Base-by-base conservation (phyloP, 2,888 invertebrate genomes). In the Leptinotarsa juncta region DNA sequence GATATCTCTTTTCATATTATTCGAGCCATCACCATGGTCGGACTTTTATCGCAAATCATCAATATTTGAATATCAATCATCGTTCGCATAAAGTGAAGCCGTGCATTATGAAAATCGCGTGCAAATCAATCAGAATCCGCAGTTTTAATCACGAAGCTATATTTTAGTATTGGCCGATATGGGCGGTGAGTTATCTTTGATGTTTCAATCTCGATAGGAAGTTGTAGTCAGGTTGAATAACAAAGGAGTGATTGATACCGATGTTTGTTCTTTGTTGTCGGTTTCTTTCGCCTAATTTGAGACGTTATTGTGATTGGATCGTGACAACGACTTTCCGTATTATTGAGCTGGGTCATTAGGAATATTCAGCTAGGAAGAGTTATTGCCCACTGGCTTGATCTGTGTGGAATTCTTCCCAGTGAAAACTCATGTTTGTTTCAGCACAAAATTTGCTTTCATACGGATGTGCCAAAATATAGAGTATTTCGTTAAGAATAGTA, bases 31-130 rank as follows among this genome's bases (percentile, higher is more conserved):
- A 62, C 42, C n/a, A 32, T 62, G n/a, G 42, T n/a, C 62, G 18
- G 42, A 42, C 62, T 62, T 42, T 62, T 62, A 62, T 62, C 42
- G 42, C 42, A 62, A 42, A 62, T 68, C 68, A 73, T 68, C 49
- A 71, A 77, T 76, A 76, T 77, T 79, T 75, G 71, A 77, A 72
- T 77, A 79, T 79, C 78, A 78, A 78, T 79, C 79, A 79, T 72
- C 77, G 79, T 79, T 77, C 57, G 70, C 57, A 55, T 65, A 62
- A 74, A 77, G 75, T 68, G 23, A 42, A 42, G 71, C 68, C 70
- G 62, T 78, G 72, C 72, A 65, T 78, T 77, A 77, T 80, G 76
- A 78, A 71, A 73, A 75, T 80, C 72, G 77, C 80, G 76, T 78
- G 78, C 78, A 70, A 77, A 78, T 78, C 78, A 78, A 78, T 80